Evolutionary conservation across 2,888 invertebrate species (phyloP).

Genomic region (Drosophila greeni): DNA sequence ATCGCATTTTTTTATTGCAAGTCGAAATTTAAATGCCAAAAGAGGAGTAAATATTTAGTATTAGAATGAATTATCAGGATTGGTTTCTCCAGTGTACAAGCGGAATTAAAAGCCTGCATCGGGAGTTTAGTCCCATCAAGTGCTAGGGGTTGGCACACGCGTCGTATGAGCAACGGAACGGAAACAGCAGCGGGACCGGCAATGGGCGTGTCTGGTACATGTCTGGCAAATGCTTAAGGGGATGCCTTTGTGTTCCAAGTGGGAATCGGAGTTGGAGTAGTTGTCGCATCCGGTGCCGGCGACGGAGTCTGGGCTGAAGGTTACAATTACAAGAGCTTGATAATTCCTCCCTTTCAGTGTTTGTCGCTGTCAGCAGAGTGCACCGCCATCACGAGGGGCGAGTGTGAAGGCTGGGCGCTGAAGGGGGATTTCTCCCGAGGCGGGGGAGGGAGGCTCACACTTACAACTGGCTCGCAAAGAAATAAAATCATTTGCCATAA

Average conservation of each 20-base stretch:
- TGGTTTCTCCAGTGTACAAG: constrained; percentile 2
- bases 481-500: constrained; percentile 67
- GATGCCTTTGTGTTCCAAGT: constrained; percentile 48
- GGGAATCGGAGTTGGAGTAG: constrained; percentile 19
- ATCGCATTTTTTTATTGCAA: too few relatives aligned
- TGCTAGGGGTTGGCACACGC: constrained; percentile 35
- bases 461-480: constrained; percentile 34
- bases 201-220: constrained; percentile 54
- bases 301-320: constrained; percentile 46
- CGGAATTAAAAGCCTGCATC: constrained; percentile 30
- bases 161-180: constrained; percentile 48
- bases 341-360: constrained; percentile 58
- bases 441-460: constrained; percentile 13
- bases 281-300: not conserved
- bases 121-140: constrained; percentile 31
- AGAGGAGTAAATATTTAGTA: too few relatives aligned
- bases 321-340: constrained; percentile 62
- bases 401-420: not conserved
- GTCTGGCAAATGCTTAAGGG: constrained; percentile 58
- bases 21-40: too few relatives aligned
- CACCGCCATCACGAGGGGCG: constrained; percentile 16
- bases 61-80: too few relatives aligned
- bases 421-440: not conserved
- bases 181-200: constrained; percentile 33
- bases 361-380: constrained; percentile 59